Percentiles rank a stretch among this genome's conserved stretches.
Conservation (phyloP, 2,113 vertebrate species). For the Danionella cerebrum region DNA sequence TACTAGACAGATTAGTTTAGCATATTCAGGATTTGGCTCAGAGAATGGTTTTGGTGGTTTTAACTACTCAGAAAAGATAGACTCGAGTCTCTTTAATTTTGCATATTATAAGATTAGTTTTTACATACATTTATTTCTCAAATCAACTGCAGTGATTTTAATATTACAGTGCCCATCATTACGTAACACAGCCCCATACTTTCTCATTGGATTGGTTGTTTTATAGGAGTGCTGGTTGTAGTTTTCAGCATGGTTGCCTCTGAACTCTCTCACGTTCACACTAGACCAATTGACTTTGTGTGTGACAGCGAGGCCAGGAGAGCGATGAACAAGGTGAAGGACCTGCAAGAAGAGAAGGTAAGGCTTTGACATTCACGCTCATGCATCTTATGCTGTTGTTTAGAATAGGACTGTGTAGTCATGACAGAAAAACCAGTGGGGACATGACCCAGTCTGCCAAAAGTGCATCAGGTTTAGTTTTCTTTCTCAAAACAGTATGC, state of each 20-base stretch:
- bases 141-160: background rate
- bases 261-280: slow-evolving; percentile 45
- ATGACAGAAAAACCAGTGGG: too few species aligned
- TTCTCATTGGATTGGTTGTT: background rate
- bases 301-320: slow-evolving; percentile 50
- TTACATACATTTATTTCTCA: background rate
- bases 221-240: slow-evolving; percentile 46
- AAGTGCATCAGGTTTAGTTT: too few species aligned
- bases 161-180: background rate
- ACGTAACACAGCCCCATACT: background rate
- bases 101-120: background rate
- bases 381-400: background rate
- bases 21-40: too few species aligned
- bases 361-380: slow-evolving; percentile 18
- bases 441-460: too few species aligned
- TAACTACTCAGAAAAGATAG: too few species aligned
- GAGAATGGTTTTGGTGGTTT: too few species aligned
- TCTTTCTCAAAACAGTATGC: too few species aligned
- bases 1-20: too few species aligned
- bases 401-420: too few species aligned
- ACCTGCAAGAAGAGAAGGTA: slow-evolving; percentile 49
- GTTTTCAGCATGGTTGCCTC: slow-evolving; percentile 53
- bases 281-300: slow-evolving; percentile 53
- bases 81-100: too few species aligned
- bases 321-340: slow-evolving; percentile 50